Evolutionary conservation across 2,888 invertebrate species (phyloP).

Genomic region (Neoscelio sp.): DNA sequence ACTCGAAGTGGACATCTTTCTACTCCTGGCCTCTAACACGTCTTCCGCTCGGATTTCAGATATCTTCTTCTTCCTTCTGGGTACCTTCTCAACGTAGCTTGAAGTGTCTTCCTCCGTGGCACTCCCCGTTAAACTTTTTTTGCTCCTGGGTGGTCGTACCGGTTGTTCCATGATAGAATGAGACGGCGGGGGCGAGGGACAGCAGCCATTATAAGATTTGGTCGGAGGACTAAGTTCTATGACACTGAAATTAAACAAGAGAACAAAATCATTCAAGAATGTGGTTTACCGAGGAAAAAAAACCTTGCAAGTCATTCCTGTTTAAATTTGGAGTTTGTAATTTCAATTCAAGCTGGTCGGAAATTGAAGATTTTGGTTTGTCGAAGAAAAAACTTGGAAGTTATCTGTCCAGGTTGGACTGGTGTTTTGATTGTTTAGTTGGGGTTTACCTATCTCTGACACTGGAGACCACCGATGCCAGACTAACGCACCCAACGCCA

Average conservation of each 20-base stretch:
- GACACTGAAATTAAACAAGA: conserved; percentile 23
- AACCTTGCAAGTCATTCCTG: too few species aligned
- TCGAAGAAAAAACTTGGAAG: too few species aligned
- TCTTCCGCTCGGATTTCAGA: conserved; percentile 79
- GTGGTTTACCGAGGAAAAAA: too few species aligned
- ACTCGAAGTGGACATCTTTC: conserved; percentile 57
- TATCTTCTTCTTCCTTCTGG: conserved; percentile 73
- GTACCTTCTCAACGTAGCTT: conserved; percentile 57
- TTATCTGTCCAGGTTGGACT: too few species aligned
- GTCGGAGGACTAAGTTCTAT: conserved; percentile 69
- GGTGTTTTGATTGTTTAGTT: too few species aligned
- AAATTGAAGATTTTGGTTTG: too few species aligned
- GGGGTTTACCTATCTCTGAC: conserved; percentile 62
- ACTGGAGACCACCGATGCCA: conserved; percentile 84
- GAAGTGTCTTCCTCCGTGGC: conserved; percentile 68
- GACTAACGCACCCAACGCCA: conserved; percentile 91
- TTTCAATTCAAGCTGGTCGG: too few species aligned
- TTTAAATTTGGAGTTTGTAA: too few species aligned
- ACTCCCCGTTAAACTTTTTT: conserved; percentile 86
- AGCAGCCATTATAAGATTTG: conserved; percentile 73
- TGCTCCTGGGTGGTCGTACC: conserved; percentile 90
- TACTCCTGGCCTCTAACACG: conserved; percentile 76
- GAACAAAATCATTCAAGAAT: too few species aligned
- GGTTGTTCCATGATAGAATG: conserved; percentile 77
- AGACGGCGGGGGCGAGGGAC: conserved; percentile 56